phyloP scores from a whole-genome alignment of 1,140 invertebrate genomes.

The Camponotus vicinus region DNA sequence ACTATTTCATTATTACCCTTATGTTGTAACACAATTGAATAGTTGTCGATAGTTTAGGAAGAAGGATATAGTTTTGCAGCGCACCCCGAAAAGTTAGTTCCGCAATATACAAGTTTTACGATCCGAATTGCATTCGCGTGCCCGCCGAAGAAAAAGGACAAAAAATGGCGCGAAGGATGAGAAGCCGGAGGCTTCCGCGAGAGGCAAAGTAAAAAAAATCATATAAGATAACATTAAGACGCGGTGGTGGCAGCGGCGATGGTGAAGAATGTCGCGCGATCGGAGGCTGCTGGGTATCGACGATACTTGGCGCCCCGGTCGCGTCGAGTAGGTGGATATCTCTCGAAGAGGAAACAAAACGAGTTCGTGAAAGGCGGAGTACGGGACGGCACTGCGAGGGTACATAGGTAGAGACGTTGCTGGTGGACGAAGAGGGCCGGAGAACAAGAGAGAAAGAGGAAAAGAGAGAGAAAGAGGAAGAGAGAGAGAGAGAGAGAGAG shows the following conservation, averaged over 20 bases:
- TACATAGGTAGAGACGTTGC: slow-evolving; percentile 64
- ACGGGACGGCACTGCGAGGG: slow-evolving; percentile 62
- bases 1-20: background rate
- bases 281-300: slow-evolving; percentile 26
- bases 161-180: background rate
- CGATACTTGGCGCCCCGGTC: slow-evolving; percentile 57
- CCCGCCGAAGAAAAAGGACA: background rate
- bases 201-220: slow-evolving; percentile 55
- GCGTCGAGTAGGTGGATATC: slow-evolving; percentile 73
- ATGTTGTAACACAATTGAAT: background rate
- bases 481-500: slow-evolving; percentile 11
- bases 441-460: slow-evolving; percentile 46
- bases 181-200: slow-evolving; percentile 28
- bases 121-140: slow-evolving; percentile 8
- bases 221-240: slow-evolving; percentile 53
- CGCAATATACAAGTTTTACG: slow-evolving; percentile 15
- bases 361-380: slow-evolving; percentile 69
- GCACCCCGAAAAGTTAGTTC: slow-evolving; percentile 1
- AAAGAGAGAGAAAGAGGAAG: slow-evolving; percentile 28
- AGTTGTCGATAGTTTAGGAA: slow-evolving; percentile 15
- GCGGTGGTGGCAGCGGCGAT: background rate
- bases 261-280: slow-evolving; percentile 29
- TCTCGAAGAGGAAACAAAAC: slow-evolving; percentile 79
- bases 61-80: background rate
- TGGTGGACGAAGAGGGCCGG: slow-evolving; percentile 56